A percentile compares a stretch with the other conserved stretches of the same genome.
phyloP scores from a whole-genome alignment of 2,113 vertebrate species.

The Microcebus griseorufus region DNA sequence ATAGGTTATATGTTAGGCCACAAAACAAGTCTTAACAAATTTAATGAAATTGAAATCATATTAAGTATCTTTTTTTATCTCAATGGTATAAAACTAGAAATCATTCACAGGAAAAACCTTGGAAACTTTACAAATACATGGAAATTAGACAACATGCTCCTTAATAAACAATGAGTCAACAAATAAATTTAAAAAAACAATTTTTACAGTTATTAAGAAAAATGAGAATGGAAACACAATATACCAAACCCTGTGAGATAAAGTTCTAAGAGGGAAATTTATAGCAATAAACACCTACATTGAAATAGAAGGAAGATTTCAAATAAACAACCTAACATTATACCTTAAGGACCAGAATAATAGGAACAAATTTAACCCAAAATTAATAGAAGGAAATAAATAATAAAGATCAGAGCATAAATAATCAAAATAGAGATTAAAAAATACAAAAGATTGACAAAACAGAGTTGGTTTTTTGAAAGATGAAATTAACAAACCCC shows the following conservation, averaged over 20 bases:
- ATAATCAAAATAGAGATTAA: not conserved
- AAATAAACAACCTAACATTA: not conserved
- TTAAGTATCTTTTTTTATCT: not conserved
- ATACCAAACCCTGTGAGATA: not conserved
- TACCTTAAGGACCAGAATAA: not conserved
- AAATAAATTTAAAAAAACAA: not conserved
- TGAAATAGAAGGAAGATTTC: not conserved
- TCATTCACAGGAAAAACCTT: not conserved
- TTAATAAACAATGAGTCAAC: not conserved
- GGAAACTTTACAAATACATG: not conserved
- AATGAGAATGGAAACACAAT: not conserved
- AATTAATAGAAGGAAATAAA: not conserved
- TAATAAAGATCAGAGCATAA: not conserved
- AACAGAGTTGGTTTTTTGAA: not conserved
- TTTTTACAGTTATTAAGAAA: not conserved
- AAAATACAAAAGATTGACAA: not conserved
- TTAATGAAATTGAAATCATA: not conserved
- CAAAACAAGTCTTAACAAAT: not conserved
- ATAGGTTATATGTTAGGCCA: not conserved
- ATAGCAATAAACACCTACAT: not conserved
- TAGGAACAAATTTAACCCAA: not conserved
- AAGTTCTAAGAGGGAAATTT: not conserved
- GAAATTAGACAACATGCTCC: not conserved
- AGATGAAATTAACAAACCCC: not conserved
- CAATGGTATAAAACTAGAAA: not conserved